Evolutionary conservation across 2,797 vertebrate genomes (phyloP).

Genomic region (Cossypha caffra): DNA sequence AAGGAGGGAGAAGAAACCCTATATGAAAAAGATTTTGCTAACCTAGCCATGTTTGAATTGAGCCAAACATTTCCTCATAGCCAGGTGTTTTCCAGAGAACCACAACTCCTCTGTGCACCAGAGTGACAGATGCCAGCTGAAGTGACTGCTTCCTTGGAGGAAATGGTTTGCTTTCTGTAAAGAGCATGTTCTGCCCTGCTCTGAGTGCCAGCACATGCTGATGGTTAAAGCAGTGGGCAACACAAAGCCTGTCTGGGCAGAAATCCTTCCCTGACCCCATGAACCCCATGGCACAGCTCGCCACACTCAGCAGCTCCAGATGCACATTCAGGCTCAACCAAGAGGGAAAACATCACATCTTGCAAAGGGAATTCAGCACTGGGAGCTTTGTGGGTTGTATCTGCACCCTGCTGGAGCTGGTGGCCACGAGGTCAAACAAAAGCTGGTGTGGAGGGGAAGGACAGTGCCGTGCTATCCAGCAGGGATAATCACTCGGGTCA

Average conservation of each 20-base stretch:
- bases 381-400: neutral
- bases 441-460: neutral
- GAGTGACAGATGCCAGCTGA: neutral
- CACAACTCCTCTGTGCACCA: neutral
- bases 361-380: neutral
- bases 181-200: neutral
- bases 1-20: neutral
- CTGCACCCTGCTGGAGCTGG: neutral
- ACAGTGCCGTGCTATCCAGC: neutral
- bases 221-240: neutral
- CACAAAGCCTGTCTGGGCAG: neutral
- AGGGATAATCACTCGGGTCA: neutral
- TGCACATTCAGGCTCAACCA: accelerated
- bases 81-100: neutral
- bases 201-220: neutral
- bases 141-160: neutral
- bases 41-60: neutral
- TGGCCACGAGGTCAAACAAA: neutral
- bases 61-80: neutral
- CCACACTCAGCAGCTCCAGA: accelerated
- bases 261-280: neutral
- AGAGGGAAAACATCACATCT: neutral
- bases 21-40: neutral
- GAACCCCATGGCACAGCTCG: neutral
- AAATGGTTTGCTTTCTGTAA: neutral